phyloP scores from a whole-genome alignment of 2,888 invertebrate genomes.

The Alcis repandata region DNA sequence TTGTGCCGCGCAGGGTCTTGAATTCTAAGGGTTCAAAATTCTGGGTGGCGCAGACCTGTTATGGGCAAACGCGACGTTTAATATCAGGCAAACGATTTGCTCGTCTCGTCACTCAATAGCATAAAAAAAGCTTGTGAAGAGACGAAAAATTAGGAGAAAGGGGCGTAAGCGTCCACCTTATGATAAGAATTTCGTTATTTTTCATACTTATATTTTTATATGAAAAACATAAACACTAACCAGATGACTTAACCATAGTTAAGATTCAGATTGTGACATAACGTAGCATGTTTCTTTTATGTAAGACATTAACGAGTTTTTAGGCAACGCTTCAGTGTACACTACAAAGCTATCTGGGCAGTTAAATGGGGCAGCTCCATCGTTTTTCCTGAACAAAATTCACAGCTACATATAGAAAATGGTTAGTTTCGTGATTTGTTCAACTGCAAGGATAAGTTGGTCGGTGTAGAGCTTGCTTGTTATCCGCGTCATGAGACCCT shows the following conservation, averaged over 20 bases:
- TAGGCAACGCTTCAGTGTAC: conserved; percentile 7
- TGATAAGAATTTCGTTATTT: too few relatives aligned
- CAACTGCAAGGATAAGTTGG: neutral
- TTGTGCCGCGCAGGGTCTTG: too few relatives aligned
- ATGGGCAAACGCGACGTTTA: too few relatives aligned
- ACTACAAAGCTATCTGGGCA: neutral
- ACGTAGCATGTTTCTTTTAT: neutral
- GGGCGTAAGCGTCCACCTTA: too few relatives aligned
- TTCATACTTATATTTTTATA: too few relatives aligned
- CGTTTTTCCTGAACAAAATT: neutral
- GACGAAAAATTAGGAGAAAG: too few relatives aligned
- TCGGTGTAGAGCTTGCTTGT: conserved; percentile 6
- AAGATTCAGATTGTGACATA: neutral
- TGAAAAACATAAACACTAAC: neutral
- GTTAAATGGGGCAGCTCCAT: neutral
- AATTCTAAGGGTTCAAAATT: too few relatives aligned
- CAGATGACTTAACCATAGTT: neutral
- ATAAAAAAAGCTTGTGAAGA: too few relatives aligned
- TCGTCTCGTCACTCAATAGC: too few relatives aligned
- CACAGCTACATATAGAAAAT: neutral
- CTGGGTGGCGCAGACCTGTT: too few relatives aligned
- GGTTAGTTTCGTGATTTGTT: neutral
- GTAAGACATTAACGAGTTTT: conserved; percentile 13
- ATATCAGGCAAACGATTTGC: too few relatives aligned
- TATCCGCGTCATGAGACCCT: conserved; percentile 15